These are phyloP conservation scores for Lordiphosa collinella DNA, from an alignment of 1,140 invertebrate species.

Conservation along the genomic window DNA sequence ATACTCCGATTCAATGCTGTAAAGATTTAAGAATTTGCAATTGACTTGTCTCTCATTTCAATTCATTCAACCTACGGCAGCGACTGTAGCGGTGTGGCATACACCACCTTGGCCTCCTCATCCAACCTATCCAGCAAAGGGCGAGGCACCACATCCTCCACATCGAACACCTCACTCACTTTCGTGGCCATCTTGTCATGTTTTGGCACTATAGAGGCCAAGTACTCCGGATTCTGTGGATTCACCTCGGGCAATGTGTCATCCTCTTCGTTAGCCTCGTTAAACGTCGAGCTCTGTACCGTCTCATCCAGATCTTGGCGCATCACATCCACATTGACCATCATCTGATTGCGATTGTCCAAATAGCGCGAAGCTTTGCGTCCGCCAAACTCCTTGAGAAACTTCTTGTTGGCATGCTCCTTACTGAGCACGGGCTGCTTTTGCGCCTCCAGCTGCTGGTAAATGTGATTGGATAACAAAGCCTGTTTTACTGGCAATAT, in stretches of 20 bases:
- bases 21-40: neutral
- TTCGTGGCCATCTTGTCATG: conserved; percentile 55
- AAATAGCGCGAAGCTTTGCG: conserved; percentile 61
- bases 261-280: conserved; percentile 27
- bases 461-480: conserved; percentile 55
- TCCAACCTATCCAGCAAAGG: conserved; percentile 55
- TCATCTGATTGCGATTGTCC: conserved; percentile 58
- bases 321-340: conserved; percentile 65
- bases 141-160: conserved; percentile 55
- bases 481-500: conserved; percentile 60
- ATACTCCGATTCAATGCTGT: conserved; percentile 62
- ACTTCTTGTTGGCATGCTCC: conserved; percentile 50
- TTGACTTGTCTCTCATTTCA: neutral
- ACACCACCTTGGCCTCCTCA: conserved; percentile 68
- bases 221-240: conserved; percentile 41
- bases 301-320: conserved; percentile 65
- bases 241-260: conserved; percentile 37
- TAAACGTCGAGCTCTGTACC: conserved; percentile 28
- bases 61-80: conserved; percentile 53
- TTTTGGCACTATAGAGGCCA: conserved; percentile 59
- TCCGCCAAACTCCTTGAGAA: conserved; percentile 70
- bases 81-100: conserved; percentile 25
- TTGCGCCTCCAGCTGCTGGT: conserved; percentile 39
- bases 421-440: conserved; percentile 37
- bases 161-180: conserved; percentile 48